phyloP scores from a whole-genome alignment of 2,113 vertebrate genomes.

The Seriola rivoliana region DNA sequence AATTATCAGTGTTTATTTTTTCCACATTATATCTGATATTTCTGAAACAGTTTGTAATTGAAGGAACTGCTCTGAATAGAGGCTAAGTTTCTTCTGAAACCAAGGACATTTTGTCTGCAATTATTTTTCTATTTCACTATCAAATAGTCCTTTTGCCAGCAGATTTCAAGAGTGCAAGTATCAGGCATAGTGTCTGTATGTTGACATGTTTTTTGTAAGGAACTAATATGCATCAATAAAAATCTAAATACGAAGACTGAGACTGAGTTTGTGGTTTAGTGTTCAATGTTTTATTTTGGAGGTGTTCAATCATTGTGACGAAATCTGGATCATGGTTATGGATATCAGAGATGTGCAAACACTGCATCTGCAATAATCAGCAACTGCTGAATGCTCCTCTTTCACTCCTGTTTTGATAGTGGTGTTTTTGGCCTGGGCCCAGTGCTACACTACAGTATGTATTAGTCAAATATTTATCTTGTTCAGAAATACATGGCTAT shows the following conservation, averaged over 20 bases:
- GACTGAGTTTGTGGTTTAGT: conserved; percentile 9
- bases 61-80: conserved; percentile 41
- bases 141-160: conserved; percentile 14
- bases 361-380: conserved; percentile 74
- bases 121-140: conserved; percentile 70
- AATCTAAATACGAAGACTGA: conserved; percentile 21
- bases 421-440: conserved; percentile 79
- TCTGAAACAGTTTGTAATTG: conserved; percentile 71
- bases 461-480: conserved; percentile 87
- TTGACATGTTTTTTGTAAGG: conserved; percentile 24
- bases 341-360: conserved; percentile 66
- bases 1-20: conserved; percentile 82
- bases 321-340: conserved; percentile 50
- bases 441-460: conserved; percentile 81
- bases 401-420: conserved; percentile 75
- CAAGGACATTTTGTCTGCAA: conserved; percentile 53
- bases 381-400: conserved; percentile 77
- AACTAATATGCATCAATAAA: conserved; percentile 41
- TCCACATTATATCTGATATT: conserved; percentile 76
- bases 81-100: conserved; percentile 51
- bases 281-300: conserved; percentile 42
- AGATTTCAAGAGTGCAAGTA: conserved; percentile 17
- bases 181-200: background rate
- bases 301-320: conserved; percentile 39
- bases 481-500: conserved; percentile 82